Percentiles rank a stretch among this genome's conserved stretches.
Conservation (phyloP, 2,797 vertebrate genomes). For the Percopsis omiscomaycus region DNA sequence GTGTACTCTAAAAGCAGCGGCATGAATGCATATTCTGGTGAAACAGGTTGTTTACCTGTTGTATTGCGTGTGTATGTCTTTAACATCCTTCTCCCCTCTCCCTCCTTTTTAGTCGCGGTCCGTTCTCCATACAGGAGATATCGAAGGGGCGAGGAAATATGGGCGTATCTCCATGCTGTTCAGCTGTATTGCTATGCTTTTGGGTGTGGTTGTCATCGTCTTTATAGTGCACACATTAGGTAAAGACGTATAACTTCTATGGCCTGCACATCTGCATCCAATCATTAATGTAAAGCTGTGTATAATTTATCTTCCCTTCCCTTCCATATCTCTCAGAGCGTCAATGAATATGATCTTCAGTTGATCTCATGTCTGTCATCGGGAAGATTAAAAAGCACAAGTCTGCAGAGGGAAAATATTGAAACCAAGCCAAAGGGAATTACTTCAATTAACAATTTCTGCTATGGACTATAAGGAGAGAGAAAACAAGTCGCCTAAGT, state of each 20-base stretch:
- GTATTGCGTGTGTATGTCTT: slow-evolving; percentile 25
- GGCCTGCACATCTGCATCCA: slow-evolving; percentile 1
- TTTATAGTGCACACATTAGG: slow-evolving; percentile 78
- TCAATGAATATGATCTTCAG: slow-evolving; percentile 39
- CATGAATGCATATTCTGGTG: not conserved
- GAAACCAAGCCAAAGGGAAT: slow-evolving; percentile 39
- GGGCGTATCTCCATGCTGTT: slow-evolving; percentile 84
- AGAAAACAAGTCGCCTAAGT: slow-evolving; percentile 29
- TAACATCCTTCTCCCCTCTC: not conserved
- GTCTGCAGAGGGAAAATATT: slow-evolving; percentile 20
- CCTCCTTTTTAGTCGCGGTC: slow-evolving; percentile 78
- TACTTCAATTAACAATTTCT: slow-evolving; percentile 31
- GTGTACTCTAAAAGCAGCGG: not conserved
- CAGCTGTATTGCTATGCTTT: slow-evolving; percentile 81
- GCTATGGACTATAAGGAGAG: slow-evolving; percentile 30
- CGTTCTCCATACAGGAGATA: slow-evolving; percentile 84
- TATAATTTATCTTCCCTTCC: slow-evolving; percentile 13
- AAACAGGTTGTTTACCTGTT: slow-evolving; percentile 24
- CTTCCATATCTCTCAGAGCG: slow-evolving; percentile 38
- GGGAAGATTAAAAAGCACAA: slow-evolving; percentile 60
- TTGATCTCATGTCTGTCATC: slow-evolving; percentile 19
- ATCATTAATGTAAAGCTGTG: slow-evolving; percentile 4
- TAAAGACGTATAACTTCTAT: slow-evolving; percentile 24
- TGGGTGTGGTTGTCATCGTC: slow-evolving; percentile 84
- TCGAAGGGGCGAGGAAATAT: slow-evolving; percentile 82